phyloP scores from a whole-genome alignment of 1,140 invertebrate genomes.

The Bemisia tabaci region DNA sequence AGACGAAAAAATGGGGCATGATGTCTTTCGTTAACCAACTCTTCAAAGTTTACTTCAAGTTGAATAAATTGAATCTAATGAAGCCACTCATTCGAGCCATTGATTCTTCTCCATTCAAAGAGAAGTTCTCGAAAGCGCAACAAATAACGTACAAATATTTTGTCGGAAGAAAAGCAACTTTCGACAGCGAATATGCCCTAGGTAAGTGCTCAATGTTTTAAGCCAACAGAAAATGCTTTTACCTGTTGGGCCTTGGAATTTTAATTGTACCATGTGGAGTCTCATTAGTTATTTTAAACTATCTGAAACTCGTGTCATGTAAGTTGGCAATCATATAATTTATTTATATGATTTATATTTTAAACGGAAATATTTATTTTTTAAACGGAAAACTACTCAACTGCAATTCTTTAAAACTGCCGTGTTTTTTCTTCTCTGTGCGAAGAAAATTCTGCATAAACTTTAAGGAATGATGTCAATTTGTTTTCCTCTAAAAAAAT shows the following conservation, averaged over 20 bases:
- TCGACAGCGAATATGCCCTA: slow-evolving; percentile 86
- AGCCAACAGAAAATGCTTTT: too few species aligned
- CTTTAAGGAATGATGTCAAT: too few species aligned
- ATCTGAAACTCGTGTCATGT: background rate
- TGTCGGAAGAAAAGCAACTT: slow-evolving; percentile 93
- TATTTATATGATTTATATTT: too few species aligned
- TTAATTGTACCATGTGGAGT: background rate
- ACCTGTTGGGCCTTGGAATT: too few species aligned
- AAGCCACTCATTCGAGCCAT: slow-evolving; percentile 94
- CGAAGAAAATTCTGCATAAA: too few species aligned
- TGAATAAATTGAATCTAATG: slow-evolving; percentile 92
- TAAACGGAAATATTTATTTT: too few species aligned
- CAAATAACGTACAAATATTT: slow-evolving; percentile 95
- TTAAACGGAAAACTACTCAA: too few species aligned
- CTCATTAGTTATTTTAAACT: slow-evolving; percentile 10
- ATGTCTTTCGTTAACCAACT: slow-evolving; percentile 90
- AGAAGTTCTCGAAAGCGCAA: slow-evolving; percentile 70
- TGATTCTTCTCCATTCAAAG: slow-evolving; percentile 77
- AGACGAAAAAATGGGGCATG: slow-evolving; percentile 93
- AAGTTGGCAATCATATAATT: too few species aligned
- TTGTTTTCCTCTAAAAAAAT: too few species aligned
- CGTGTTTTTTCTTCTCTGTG: too few species aligned
- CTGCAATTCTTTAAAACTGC: too few species aligned
- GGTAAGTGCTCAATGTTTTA: too few species aligned
- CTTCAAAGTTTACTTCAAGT: slow-evolving; percentile 94